Evolutionary conservation across 2,113 vertebrate genomes (phyloP).

Genomic region (Chaetodon trifascialis): DNA sequence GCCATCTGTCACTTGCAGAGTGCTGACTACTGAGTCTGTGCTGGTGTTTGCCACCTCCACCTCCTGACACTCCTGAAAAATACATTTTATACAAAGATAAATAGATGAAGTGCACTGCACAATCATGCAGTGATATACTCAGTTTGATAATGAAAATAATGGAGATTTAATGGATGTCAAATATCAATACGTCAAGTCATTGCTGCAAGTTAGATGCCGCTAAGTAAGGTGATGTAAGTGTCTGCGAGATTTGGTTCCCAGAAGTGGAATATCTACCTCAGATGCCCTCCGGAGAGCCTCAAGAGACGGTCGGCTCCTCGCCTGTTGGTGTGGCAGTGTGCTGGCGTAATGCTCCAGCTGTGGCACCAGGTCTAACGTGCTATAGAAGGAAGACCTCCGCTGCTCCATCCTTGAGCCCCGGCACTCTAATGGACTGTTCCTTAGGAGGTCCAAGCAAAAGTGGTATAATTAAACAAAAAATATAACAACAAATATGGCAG

Average conservation of each 20-base stretch:
- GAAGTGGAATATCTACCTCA: slow-evolving; percentile 52
- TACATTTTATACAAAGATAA: neutral
- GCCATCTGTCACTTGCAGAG: slow-evolving; percentile 2
- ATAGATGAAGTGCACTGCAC: neutral
- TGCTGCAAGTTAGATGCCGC: too few relatives aligned
- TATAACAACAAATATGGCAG: neutral
- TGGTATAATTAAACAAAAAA: too few relatives aligned
- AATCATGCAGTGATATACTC: neutral
- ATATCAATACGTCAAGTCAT: too few relatives aligned
- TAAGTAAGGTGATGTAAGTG: neutral
- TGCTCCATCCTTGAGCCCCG: slow-evolving; percentile 53
- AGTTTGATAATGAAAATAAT: neutral
- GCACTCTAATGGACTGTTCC: slow-evolving; percentile 26
- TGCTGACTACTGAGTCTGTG: slow-evolving; percentile 35
- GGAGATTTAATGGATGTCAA: too few relatives aligned
- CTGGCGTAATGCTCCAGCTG: slow-evolving; percentile 77
- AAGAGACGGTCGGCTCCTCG: slow-evolving; percentile 68
- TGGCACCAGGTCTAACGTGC: slow-evolving; percentile 75
- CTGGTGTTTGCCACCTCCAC: slow-evolving; percentile 30
- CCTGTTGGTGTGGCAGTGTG: slow-evolving; percentile 37
- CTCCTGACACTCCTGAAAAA: slow-evolving; percentile 52
- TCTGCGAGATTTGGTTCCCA: neutral
- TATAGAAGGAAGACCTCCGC: slow-evolving; percentile 78
- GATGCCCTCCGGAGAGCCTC: slow-evolving; percentile 74
- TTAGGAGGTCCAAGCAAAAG: neutral